Evolutionary conservation across 2,113 vertebrate genomes (phyloP).

Genomic region (Hippoglossus stenolepis): DNA sequence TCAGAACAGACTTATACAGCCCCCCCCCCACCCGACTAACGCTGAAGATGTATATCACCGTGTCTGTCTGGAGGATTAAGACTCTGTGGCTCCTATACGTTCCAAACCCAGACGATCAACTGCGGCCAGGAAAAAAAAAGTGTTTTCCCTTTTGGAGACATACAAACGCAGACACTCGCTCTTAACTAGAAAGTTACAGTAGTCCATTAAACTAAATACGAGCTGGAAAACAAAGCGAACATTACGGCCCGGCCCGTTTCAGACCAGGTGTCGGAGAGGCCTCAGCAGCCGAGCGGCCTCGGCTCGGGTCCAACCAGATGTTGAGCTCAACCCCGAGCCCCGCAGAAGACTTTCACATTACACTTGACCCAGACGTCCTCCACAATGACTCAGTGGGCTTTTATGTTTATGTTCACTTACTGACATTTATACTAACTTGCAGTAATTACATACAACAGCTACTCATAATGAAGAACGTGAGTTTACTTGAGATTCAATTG

Average conservation of each 20-base stretch:
- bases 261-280: constrained; percentile 68
- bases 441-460: too few species aligned
- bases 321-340: constrained; percentile 45
- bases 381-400: not conserved
- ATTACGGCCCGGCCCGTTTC: constrained; percentile 32
- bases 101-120: constrained; percentile 46
- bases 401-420: not conserved
- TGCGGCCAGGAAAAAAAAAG: constrained; percentile 8
- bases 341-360: constrained; percentile 39
- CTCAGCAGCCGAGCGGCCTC: constrained; percentile 38
- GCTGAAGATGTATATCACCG: constrained; percentile 21
- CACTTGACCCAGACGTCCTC: constrained; percentile 16
- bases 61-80: constrained; percentile 38
- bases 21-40: constrained; percentile 35
- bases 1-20: constrained; percentile 27
- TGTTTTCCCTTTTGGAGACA: too few species aligned
- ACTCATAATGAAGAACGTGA: not conserved
- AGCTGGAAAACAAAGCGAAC: constrained; percentile 50
- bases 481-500: too few species aligned
- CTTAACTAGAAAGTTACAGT: constrained; percentile 41
- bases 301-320: constrained; percentile 71
- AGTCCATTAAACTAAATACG: constrained; percentile 69
- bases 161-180: not conserved
- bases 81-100: constrained; percentile 35
- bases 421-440: not conserved